Conservation (phyloP, 2,888 invertebrate species). For the Conistra vaccinii region DNA sequence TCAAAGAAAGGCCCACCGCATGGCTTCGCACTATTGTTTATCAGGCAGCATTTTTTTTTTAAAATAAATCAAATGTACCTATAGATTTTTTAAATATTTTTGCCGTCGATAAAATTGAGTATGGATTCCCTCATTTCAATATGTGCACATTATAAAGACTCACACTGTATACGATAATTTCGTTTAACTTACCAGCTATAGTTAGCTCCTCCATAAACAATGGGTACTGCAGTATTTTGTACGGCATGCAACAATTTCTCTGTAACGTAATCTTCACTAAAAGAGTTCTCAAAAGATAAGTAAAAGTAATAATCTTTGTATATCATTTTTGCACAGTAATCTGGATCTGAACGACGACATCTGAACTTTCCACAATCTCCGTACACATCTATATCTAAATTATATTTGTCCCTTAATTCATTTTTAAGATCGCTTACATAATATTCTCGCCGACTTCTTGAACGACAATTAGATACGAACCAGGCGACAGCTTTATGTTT, state of each 20-base stretch:
- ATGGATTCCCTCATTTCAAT: no score
- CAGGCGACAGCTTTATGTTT: conserved; percentile 72
- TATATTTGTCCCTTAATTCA: conserved; percentile 56
- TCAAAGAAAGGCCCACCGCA: no score
- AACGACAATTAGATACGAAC: conserved; percentile 73
- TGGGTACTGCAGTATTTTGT: conserved; percentile 90
- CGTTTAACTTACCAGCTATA: conserved; percentile 72
- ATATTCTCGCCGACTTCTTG: conserved; percentile 62
- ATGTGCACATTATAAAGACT: no score
- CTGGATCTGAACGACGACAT: conserved; percentile 62
- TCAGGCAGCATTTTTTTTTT: no score
- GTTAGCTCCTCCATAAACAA: conserved; percentile 92
- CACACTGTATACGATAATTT: neutral
- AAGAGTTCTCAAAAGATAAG: conserved; percentile 81
- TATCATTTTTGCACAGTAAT: conserved; percentile 72
- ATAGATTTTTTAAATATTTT: no score
- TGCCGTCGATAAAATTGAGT: no score
- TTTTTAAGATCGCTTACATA: conserved; percentile 51
- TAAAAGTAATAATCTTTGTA: conserved; percentile 76
- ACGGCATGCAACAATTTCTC: conserved; percentile 78
- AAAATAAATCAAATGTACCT: no score
- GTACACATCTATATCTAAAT: conserved; percentile 62
- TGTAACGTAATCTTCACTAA: conserved; percentile 80
- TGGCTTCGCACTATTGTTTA: no score
- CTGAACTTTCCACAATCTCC: conserved; percentile 64